Percentiles rank a stretch among this genome's conserved stretches.
phyloP scores from a whole-genome alignment of 2,888 invertebrate genomes.

The Pterobdella sp. region DNA sequence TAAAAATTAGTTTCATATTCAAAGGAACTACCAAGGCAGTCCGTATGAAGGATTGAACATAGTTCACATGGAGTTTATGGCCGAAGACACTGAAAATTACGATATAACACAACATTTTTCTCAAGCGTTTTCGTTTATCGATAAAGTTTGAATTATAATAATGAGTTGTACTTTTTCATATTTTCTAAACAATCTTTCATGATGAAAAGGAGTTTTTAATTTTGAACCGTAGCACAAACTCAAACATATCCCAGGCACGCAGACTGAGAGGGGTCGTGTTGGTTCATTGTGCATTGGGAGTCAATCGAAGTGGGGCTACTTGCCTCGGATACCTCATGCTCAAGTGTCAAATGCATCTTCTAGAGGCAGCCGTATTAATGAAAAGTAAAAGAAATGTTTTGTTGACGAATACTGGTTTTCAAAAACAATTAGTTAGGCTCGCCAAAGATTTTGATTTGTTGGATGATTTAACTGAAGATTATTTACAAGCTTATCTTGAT shows the following conservation, averaged over 20 bases:
- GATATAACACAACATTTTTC: constrained; percentile 38
- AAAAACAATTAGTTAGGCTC: constrained; percentile 35
- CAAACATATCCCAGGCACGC: constrained; percentile 15
- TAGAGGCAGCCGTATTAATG: constrained; percentile 32
- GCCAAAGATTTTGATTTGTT: constrained; percentile 34
- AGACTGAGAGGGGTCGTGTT: constrained; percentile 33
- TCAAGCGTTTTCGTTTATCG: constrained; percentile 36
- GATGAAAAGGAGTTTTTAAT: not conserved
- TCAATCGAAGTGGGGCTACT: constrained; percentile 38
- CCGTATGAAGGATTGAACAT: constrained; percentile 38
- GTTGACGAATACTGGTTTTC: constrained; percentile 37
- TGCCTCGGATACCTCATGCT: constrained; percentile 37
- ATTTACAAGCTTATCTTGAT: no score
- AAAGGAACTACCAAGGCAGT: constrained; percentile 29
- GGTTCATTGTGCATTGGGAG: constrained; percentile 39
- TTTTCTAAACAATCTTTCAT: not conserved
- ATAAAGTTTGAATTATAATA: constrained; percentile 20
- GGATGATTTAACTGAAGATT: constrained; percentile 29
- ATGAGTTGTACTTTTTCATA: not conserved
- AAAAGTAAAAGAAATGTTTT: constrained; percentile 36
- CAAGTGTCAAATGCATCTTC: constrained; percentile 29
- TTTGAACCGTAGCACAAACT: not conserved
- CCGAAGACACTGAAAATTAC: constrained; percentile 37
- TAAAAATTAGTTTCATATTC: no score
- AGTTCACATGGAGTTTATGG: constrained; percentile 37